Percentiles rank a stretch among this genome's conserved stretches.
phyloP scores from a whole-genome alignment of 2,888 invertebrate genomes.

The Alloplasta piceator region DNA sequence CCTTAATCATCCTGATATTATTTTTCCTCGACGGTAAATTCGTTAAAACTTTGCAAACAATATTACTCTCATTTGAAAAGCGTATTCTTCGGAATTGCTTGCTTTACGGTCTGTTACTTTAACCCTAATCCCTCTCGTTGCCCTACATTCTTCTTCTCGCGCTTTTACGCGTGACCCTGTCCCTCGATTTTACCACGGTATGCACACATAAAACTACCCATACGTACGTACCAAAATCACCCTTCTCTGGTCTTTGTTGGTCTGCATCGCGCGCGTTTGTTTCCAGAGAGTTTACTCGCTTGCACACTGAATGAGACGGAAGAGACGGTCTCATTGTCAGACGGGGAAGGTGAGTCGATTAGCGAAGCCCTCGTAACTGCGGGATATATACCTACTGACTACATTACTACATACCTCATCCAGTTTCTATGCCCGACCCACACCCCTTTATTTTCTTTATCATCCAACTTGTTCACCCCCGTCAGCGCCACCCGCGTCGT shows the following conservation, averaged over 20 bases:
- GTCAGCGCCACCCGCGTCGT: slow-evolving; percentile 54
- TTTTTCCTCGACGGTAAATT: too few species aligned
- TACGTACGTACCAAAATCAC: neutral
- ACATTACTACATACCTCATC: slow-evolving; percentile 28
- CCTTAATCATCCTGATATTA: too few species aligned
- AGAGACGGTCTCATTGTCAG: slow-evolving; percentile 52
- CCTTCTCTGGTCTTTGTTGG: slow-evolving; percentile 8
- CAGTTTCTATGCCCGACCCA: slow-evolving; percentile 18
- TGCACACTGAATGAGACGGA: slow-evolving; percentile 15
- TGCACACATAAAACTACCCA: neutral
- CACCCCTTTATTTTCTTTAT: neutral
- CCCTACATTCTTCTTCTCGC: slow-evolving; percentile 31
- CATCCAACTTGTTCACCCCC: slow-evolving; percentile 22
- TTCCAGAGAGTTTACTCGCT: neutral
- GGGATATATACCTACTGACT: slow-evolving; percentile 37
- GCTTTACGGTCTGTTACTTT: slow-evolving; percentile 24
- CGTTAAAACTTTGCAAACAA: too few species aligned
- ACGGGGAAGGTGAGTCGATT: slow-evolving; percentile 63
- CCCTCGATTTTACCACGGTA: neutral
- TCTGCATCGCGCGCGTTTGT: slow-evolving; percentile 12
- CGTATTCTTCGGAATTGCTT: slow-evolving; percentile 26
- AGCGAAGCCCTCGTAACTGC: slow-evolving; percentile 53
- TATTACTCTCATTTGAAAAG: neutral
- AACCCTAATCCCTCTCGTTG: slow-evolving; percentile 44
- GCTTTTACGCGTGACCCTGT: slow-evolving; percentile 21